A percentile compares a stretch with the other conserved stretches of the same genome.
phyloP scores from a whole-genome alignment of 2,888 invertebrate genomes.

The Drosophila imparisetae region DNA sequence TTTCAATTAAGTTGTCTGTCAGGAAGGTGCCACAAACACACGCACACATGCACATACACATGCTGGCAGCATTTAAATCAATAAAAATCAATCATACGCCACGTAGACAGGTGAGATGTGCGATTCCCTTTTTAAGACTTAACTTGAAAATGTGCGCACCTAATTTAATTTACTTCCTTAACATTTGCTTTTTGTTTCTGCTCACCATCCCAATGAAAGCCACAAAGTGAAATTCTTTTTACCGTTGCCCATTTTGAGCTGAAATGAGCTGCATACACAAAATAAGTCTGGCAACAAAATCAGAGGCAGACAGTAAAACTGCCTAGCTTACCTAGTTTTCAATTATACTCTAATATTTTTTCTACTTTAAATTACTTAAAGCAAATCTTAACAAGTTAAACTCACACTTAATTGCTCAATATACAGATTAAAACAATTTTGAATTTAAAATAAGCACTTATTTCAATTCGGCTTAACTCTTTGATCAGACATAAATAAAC shows the following conservation, averaged over 20 bases:
- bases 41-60: not conserved
- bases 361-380: not conserved
- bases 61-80: constrained; percentile 58
- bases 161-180: constrained; percentile 61
- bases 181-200: constrained; percentile 19
- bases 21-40: constrained; percentile 34
- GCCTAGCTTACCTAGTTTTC: no score
- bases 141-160: constrained; percentile 43
- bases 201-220: constrained; percentile 52
- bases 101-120: constrained; percentile 22
- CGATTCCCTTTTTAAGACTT: constrained; percentile 5
- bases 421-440: not conserved
- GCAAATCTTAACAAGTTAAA: not conserved
- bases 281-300: not conserved
- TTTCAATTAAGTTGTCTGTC: constrained; percentile 77
- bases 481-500: constrained; percentile 5
- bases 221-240: constrained; percentile 27
- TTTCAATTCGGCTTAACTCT: not conserved
- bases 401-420: not conserved
- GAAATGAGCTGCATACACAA: constrained; percentile 16
- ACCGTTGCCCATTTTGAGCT: constrained; percentile 24
- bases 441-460: not conserved
- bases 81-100: constrained; percentile 75
- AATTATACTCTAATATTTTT: not conserved
- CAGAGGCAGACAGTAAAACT: not conserved